Base-by-base conservation (phyloP, 1,140 invertebrate species). In the Drosophila sproati region DNA sequence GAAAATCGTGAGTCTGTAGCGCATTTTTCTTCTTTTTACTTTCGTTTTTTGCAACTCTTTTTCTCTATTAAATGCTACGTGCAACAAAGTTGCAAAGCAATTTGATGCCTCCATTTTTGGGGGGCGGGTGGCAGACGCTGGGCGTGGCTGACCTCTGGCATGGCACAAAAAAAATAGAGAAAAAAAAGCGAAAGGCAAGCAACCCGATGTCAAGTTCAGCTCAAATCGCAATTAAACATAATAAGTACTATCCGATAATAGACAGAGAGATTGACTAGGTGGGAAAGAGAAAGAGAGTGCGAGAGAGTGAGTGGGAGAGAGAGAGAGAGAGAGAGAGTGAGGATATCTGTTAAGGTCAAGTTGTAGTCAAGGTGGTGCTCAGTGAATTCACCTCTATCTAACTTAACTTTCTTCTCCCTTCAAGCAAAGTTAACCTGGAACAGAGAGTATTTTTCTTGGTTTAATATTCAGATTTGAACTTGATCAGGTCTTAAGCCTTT, bases 1-100 rank as follows among this genome's bases (percentile, higher is more conserved):
- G 4, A 68, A 83, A 88, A 72, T 87, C 83, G 83, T 87, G 82
- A 82, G 82, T 28, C 52, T 32, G 59, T 52, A 47, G 41, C 37
- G 39, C 57, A 47, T 59, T 71, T 47, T 59, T 52, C 32, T 52
- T 57, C 47, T 61, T 64, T 68, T 50, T 34, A 75, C 59, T 75
- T 74, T 75, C 66, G 56, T 62, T 75, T 75, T 70, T 34, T 39
- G 20, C 20, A 20, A 20, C 1, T 20, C 2, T 62, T 29, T 50
- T 48, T 43, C 35, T 47, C 64, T 52, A 73, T 68, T 73, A 67
- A 66, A 57, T 73, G 70, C 70, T 66, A 43, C 54, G 41, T 37
- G 63, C 39, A 20, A 74, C 54, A 45, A 59, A 32, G 70, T 67
- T 66, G 66, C 12, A n/a, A 20, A 61, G 66, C 64, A 73, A 61